These are phyloP conservation scores for Cryptus viduatorius DNA, from an alignment of 2,888 invertebrate species.

Conservation along the genomic window DNA sequence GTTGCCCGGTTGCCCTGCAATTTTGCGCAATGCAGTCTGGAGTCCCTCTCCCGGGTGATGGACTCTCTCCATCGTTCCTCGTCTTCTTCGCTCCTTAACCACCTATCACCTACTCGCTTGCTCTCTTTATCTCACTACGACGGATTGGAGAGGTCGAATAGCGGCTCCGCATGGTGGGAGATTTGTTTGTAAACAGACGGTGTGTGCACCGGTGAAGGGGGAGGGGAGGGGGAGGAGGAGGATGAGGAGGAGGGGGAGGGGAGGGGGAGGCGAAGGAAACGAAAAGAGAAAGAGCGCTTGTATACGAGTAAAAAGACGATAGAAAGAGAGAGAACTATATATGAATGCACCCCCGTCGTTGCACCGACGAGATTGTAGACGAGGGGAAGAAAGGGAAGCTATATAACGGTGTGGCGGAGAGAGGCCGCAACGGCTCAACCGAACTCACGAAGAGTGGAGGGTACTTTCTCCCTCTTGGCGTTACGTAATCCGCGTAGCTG, in stretches of 20 bases:
- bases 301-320: conserved; percentile 22
- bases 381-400: conserved; percentile 44
- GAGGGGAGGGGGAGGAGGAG: conserved; percentile 56
- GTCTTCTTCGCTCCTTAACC: conserved; percentile 60
- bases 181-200: conserved; percentile 83
- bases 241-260: conserved; percentile 54
- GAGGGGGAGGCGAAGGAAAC: conserved; percentile 54
- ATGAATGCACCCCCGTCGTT: conserved; percentile 52
- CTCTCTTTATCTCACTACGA: conserved; percentile 28
- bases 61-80: conserved; percentile 42
- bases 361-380: conserved; percentile 45
- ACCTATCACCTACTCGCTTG: conserved; percentile 2
- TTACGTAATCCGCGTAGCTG: conserved; percentile 79
- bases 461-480: conserved; percentile 82
- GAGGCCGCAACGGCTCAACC: conserved; percentile 38
- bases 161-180: conserved; percentile 74
- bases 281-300: conserved; percentile 31
- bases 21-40: conserved; percentile 81
- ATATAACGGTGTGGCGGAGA: conserved; percentile 23
- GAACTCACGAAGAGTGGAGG: conserved; percentile 67
- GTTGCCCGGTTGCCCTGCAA: conserved; percentile 73
- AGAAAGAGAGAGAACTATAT: conserved; percentile 34
- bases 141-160: conserved; percentile 64
- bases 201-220: conserved; percentile 55
- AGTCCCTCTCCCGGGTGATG: conserved; percentile 42